Conservation (phyloP, 2,888 invertebrate species). For the Odontomyia ornata region DNA sequence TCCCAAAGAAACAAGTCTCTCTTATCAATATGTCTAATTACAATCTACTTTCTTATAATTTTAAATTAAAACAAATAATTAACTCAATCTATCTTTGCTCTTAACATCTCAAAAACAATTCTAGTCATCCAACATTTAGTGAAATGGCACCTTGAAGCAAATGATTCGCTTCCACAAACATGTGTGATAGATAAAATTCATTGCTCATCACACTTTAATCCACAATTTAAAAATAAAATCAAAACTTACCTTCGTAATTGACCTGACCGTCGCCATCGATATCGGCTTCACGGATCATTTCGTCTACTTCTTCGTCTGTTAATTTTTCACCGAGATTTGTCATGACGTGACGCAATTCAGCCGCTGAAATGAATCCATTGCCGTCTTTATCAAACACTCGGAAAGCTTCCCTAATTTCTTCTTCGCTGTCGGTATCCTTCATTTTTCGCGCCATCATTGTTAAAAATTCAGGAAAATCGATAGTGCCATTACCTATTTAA, state of each 20-base stretch:
- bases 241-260: slow-evolving; percentile 62
- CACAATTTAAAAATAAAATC: too few species aligned
- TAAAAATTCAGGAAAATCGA: slow-evolving; percentile 99
- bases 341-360: slow-evolving; percentile 99
- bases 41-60: too few species aligned
- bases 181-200: too few species aligned
- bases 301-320: slow-evolving; percentile 98
- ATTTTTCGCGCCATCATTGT: slow-evolving; percentile 99
- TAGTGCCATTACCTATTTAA: slow-evolving; percentile 92
- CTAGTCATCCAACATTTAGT: too few species aligned
- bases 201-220: too few species aligned
- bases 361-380: slow-evolving; percentile 98
- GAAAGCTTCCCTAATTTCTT: slow-evolving; percentile 99
- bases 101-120: too few species aligned
- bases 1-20: too few species aligned
- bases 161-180: too few species aligned
- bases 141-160: too few species aligned
- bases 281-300: slow-evolving; percentile 99
- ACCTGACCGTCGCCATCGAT: slow-evolving; percentile 99
- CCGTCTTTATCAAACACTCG: slow-evolving; percentile 99
- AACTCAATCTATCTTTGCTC: too few species aligned
- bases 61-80: too few species aligned
- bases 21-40: too few species aligned
- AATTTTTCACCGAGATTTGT: slow-evolving; percentile 99
- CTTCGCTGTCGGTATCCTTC: slow-evolving; percentile 99